A percentile compares a stretch with the other conserved stretches of the same genome.
phyloP scores from a whole-genome alignment of 2,113 vertebrate species.

The Tachysurus fulvidraco region DNA sequence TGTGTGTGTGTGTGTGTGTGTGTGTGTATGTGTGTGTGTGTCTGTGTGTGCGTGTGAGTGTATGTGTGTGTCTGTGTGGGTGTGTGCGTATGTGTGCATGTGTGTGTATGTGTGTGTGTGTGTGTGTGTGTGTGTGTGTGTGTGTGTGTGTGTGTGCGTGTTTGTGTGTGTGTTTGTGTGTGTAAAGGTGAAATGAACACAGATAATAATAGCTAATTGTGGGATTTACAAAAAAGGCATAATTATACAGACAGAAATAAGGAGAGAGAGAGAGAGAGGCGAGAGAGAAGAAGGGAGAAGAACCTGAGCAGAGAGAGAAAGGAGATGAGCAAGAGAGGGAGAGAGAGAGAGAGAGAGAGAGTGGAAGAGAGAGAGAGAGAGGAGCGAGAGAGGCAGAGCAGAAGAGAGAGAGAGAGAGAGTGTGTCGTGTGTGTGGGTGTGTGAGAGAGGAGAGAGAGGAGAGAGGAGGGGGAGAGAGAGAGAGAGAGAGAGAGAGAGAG shows the following conservation, averaged over 20 bases:
- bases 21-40: neutral
- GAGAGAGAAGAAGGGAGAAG: too few species aligned
- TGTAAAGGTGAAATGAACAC: constrained; percentile 37
- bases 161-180: neutral
- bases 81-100: too few species aligned
- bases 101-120: too few species aligned
- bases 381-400: too few species aligned
- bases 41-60: constrained; percentile 12
- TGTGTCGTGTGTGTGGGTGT: too few species aligned
- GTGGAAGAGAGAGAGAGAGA: neutral
- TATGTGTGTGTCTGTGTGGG: neutral
- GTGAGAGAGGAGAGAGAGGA: neutral
- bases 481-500: neutral
- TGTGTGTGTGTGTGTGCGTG: too few species aligned
- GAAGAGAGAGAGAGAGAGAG: neutral
- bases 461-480: neutral
- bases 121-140: too few species aligned
- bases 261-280: neutral
- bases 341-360: neutral
- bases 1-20: constrained; percentile 16
- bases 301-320: too few species aligned
- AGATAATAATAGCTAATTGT: constrained; percentile 39
- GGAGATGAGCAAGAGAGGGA: too few species aligned
- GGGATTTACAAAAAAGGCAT: neutral
- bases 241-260: neutral